A percentile compares a stretch with the other conserved stretches of the same genome.
phyloP scores from a whole-genome alignment of 2,888 invertebrate species.

The Drosophila paranaensis region DNA sequence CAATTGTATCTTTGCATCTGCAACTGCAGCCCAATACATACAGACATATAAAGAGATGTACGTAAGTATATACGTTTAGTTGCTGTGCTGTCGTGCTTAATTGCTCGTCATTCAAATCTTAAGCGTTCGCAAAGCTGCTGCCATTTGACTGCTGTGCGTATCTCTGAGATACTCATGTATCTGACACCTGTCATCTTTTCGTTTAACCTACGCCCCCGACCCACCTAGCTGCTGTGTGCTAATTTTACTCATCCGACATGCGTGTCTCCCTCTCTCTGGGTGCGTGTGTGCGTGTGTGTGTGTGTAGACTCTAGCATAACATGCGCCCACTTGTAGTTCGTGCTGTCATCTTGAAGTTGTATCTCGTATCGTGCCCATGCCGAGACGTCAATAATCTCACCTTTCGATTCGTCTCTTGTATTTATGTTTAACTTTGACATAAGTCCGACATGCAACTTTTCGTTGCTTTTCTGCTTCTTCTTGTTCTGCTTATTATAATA shows the following conservation, averaged over 20 bases:
- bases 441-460: slow-evolving; percentile 75
- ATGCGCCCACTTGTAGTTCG: slow-evolving; percentile 27
- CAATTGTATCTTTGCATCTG: slow-evolving; percentile 7
- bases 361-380: slow-evolving; percentile 54
- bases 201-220: slow-evolving; percentile 58
- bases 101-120: slow-evolving; percentile 57
- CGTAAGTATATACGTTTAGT: neutral
- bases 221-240: slow-evolving; percentile 51
- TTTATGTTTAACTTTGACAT: slow-evolving; percentile 80
- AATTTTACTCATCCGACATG: slow-evolving; percentile 53
- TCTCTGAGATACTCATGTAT: slow-evolving; percentile 57
- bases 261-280: slow-evolving; percentile 3
- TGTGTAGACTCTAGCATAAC: slow-evolving; percentile 40
- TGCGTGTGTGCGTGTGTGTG: slow-evolving; percentile 11
- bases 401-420: slow-evolving; percentile 56
- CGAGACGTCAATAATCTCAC: slow-evolving; percentile 51
- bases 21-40: neutral
- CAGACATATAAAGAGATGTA: neutral
- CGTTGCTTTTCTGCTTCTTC: slow-evolving; percentile 12
- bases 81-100: slow-evolving; percentile 26
- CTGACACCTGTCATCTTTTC: slow-evolving; percentile 82
- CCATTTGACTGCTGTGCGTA: slow-evolving; percentile 46
- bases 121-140: slow-evolving; percentile 28
- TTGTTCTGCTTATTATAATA: neutral
- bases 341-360: slow-evolving; percentile 26